Evolutionary conservation across 2,113 vertebrate genomes (phyloP).

Genomic region (Thamnophis sirtalis): DNA sequence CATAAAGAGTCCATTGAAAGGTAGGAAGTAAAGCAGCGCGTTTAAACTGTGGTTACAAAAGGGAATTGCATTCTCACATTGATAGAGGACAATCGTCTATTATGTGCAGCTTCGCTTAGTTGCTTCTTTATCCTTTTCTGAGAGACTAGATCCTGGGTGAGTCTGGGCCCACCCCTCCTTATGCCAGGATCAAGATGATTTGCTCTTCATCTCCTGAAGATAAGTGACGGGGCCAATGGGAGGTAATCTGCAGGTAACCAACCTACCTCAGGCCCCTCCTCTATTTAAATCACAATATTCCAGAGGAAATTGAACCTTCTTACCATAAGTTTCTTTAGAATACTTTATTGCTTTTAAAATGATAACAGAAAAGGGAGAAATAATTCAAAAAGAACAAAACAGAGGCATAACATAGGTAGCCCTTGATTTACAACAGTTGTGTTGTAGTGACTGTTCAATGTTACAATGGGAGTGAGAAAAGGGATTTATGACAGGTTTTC

Average conservation of each 20-base stretch:
- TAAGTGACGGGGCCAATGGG: not conserved
- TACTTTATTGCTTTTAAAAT: not conserved
- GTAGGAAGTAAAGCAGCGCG: not conserved
- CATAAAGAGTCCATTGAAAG: not conserved
- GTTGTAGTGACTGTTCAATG: not conserved
- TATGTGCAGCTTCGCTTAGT: not conserved
- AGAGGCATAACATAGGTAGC: not conserved
- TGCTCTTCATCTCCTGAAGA: not conserved
- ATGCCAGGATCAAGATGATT: not conserved
- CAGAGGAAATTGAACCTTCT: not conserved
- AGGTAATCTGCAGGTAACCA: not conserved
- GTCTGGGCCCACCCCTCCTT: not conserved
- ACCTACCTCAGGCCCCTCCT: not conserved
- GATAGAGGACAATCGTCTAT: not conserved
- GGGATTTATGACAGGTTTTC: too few relatives aligned
- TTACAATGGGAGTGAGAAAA: too few relatives aligned
- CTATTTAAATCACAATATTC: not conserved
- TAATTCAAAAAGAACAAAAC: not conserved
- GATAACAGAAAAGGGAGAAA: not conserved
- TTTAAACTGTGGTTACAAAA: not conserved
- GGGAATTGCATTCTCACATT: not conserved
- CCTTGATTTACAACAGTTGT: not conserved
- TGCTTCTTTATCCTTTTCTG: not conserved
- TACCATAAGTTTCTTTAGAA: not conserved
- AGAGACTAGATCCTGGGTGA: not conserved